Evolutionary conservation across 1,140 invertebrate genomes (phyloP).

Genomic region (Ridgeia piscesae): DNA sequence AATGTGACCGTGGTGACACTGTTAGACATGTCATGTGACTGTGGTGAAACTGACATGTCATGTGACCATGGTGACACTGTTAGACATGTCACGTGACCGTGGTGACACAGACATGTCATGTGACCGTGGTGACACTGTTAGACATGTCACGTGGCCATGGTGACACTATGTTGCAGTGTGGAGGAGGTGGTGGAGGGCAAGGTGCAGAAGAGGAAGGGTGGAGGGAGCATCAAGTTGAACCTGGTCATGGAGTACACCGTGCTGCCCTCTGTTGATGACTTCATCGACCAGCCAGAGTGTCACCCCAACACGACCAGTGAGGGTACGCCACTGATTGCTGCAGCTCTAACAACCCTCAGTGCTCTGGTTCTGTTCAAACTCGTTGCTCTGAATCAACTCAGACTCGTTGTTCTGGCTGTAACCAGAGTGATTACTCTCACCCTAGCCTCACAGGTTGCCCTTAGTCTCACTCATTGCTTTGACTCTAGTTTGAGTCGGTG

Average conservation of each 20-base stretch:
- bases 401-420: neutral
- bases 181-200: slow-evolving; percentile 61
- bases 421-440: neutral
- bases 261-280: slow-evolving; percentile 53
- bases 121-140: slow-evolving; percentile 20
- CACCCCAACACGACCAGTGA: neutral
- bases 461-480: neutral
- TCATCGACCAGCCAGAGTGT: slow-evolving; percentile 14
- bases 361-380: too few relatives aligned
- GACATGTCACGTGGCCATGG: slow-evolving; percentile 15
- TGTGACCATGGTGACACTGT: too few relatives aligned
- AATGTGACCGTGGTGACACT: too few relatives aligned
- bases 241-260: slow-evolving; percentile 61
- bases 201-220: slow-evolving; percentile 49
- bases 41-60: too few relatives aligned
- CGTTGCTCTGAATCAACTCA: neutral
- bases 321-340: neutral
- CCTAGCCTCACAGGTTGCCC: neutral
- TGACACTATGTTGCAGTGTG: slow-evolving; percentile 46
- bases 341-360: too few relatives aligned
- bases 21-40: too few relatives aligned
- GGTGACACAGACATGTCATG: neutral
- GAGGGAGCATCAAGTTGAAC: slow-evolving; percentile 55
- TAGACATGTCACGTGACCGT: too few relatives aligned
- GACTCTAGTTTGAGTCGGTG: neutral